A percentile compares a stretch with the other conserved stretches of the same genome.
Conservation (phyloP, 1,140 invertebrate species). For the Drosophila trapezifrons region DNA sequence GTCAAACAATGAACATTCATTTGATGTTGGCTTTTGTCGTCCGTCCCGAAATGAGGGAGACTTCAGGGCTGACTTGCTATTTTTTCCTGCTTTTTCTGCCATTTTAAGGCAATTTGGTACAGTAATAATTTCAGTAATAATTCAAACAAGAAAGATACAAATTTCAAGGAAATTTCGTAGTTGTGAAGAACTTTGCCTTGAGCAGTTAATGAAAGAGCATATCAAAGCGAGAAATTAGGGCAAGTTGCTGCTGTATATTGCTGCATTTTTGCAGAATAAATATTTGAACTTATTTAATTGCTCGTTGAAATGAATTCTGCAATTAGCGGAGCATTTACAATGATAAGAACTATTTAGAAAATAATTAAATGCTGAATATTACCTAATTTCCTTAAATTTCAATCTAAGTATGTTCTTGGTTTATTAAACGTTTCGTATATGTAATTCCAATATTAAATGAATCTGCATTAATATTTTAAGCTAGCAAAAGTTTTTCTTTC, state of each 20-base stretch:
- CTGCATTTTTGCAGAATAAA: background rate
- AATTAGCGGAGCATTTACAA: background rate
- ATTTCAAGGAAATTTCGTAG: conserved; percentile 5
- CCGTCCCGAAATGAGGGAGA: conserved; percentile 6
- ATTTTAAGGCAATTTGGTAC: conserved; percentile 32
- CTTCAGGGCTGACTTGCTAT: conserved; percentile 7
- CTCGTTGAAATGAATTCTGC: background rate
- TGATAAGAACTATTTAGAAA: no score
- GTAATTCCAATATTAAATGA: conserved; percentile 17
- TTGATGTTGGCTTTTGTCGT: conserved; percentile 40
- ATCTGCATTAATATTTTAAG: conserved; percentile 33
- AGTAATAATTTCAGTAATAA: conserved; percentile 31
- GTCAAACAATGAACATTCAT: conserved; percentile 55
- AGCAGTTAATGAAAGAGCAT: conserved; percentile 25
- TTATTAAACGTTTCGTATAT: background rate
- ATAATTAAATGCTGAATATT: no score
- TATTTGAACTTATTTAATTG: background rate
- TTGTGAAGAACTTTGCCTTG: conserved; percentile 7
- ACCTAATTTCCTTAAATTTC: background rate
- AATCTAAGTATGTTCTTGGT: no score
- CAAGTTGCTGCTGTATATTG: conserved; percentile 2
- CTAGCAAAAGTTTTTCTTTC: conserved; percentile 15
- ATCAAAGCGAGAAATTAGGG: conserved; percentile 24
- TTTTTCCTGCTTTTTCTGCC: conserved; percentile 3
- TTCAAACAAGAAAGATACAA: conserved; percentile 13